Evolutionary conservation across 2,888 invertebrate species (phyloP), one percentile per base, ranked within the genome.

Genomic region (Homarus gammarus): DNA sequence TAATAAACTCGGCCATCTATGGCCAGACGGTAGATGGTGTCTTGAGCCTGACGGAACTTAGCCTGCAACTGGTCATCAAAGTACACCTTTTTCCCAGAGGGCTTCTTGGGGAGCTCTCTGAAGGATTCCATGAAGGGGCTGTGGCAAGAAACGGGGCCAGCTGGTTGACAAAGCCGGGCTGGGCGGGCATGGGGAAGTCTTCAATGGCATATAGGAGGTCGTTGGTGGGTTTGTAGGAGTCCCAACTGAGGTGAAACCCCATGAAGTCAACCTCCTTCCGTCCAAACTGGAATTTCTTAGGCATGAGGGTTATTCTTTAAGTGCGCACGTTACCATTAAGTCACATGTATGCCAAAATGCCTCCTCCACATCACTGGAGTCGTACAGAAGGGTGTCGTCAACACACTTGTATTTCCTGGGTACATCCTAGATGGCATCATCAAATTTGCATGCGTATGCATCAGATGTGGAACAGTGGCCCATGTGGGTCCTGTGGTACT

Each of bases 391-490:
- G n/a, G n/a, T n/a, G n/a, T n/a, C n/a, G n/a, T n/a, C n/a, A n/a
- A n/a, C n/a, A n/a, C n/a, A n/a, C n/a, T n/a, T n/a, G n/a, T n/a
- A n/a, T n/a, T n/a, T n/a, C 40, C 75, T 5, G 6, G 12, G 0
- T 64, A 22, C 12, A 15, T 18, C 82, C n/a, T 12, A 2, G 3
- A 68, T 64, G 5, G 68, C 68, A 22, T 68, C 68, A 38, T 82
- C 82, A 68, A 82, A 82, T 27, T 82, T 36, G 33, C 40, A 64
- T 36, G 68, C n/a, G 68, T 81, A 64, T 22, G 81, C 64, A n/a
- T 81, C 64, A 0, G 8, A 27, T 12, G 81, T 64, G 22, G 40
- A 61, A 38, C 68, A 81, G 40, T 82, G 82, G 0, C 68, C 82
- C 82, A 82, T 64, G 44, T 40, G 68, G 0, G 38, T 82, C 22